Evolutionary conservation across 2,888 invertebrate species (phyloP).

Genomic region (Dynastes hyllus): DNA sequence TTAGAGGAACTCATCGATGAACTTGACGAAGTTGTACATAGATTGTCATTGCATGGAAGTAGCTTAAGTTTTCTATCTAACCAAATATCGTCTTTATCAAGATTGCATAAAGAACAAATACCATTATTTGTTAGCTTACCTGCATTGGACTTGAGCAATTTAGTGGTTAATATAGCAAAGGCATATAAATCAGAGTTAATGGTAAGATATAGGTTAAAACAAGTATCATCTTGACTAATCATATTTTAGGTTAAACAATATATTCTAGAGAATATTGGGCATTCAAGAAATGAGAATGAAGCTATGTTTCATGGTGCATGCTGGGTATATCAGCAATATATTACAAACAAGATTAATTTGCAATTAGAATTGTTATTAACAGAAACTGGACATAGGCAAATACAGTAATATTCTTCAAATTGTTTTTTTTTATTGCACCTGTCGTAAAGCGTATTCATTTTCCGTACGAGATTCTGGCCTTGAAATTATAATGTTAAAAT

Average conservation of each 20-base stretch:
- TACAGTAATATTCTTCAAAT: conserved; percentile 51
- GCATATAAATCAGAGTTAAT: conserved; percentile 70
- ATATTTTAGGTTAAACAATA: conserved; percentile 60
- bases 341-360: conserved; percentile 63
- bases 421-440: too few species aligned
- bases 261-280: conserved; percentile 71
- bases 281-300: conserved; percentile 66
- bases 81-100: conserved; percentile 65
- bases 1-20: conserved; percentile 60
- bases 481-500: too few species aligned
- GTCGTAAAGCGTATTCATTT: too few species aligned
- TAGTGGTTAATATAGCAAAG: conserved; percentile 61
- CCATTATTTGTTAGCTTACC: conserved; percentile 67
- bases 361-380: conserved; percentile 67
- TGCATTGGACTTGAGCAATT: conserved; percentile 60
- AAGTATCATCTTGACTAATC: conserved; percentile 6
- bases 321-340: conserved; percentile 72
- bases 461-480: too few species aligned
- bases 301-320: conserved; percentile 70
- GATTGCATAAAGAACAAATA: conserved; percentile 63
- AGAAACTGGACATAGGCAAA: conserved; percentile 68
- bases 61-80: conserved; percentile 60
- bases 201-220: conserved; percentile 57
- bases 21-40: conserved; percentile 61
- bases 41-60: conserved; percentile 59